Percentiles rank a stretch among this genome's conserved stretches.
Conservation (phyloP, 64 coral and sea anemone species). For the Stichodactyla mertensii region DNA sequence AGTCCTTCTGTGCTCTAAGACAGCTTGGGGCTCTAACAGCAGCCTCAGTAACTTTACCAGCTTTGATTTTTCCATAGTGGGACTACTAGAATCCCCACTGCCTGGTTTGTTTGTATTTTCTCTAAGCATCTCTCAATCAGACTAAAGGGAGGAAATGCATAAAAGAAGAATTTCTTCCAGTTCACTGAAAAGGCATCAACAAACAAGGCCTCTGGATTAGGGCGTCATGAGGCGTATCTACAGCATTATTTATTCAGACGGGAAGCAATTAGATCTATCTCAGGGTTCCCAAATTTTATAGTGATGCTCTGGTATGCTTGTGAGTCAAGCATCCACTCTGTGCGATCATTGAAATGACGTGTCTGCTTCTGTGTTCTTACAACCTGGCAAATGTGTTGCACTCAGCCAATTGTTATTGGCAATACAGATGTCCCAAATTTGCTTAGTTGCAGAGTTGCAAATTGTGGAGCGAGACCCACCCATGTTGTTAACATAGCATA, state of each 20-base stretch:
- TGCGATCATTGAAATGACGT: background rate
- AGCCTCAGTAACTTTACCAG: background rate
- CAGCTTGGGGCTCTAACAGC: no score
- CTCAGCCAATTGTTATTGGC: slow-evolving; percentile 29
- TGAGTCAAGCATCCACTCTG: slow-evolving; percentile 24
- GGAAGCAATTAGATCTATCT: slow-evolving; percentile 37
- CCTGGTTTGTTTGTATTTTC: slow-evolving; percentile 15
- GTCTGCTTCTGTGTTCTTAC: slow-evolving; percentile 20
- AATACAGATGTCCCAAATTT: slow-evolving; percentile 37
- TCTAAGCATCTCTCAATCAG: slow-evolving; percentile 9
- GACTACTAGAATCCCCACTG: slow-evolving; percentile 9
- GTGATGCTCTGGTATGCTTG: background rate
- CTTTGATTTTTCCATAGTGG: slow-evolving; percentile 32
- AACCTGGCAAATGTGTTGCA: slow-evolving; percentile 29
- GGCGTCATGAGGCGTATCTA: slow-evolving; percentile 1
- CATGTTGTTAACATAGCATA: slow-evolving; percentile 52
- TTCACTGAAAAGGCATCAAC: slow-evolving; percentile 38
- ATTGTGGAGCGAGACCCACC: slow-evolving; percentile 14
- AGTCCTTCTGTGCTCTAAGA: background rate
- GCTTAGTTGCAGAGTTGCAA: slow-evolving; percentile 32
- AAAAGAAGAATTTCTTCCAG: slow-evolving; percentile 33
- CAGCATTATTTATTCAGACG: background rate
- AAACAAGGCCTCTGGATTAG: slow-evolving; percentile 17
- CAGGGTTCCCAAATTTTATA: slow-evolving; percentile 9
- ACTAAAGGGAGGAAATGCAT: slow-evolving; percentile 42